Evolutionary conservation across 2,888 invertebrate genomes (phyloP).

Genomic region (Nomada ferruginata): DNA sequence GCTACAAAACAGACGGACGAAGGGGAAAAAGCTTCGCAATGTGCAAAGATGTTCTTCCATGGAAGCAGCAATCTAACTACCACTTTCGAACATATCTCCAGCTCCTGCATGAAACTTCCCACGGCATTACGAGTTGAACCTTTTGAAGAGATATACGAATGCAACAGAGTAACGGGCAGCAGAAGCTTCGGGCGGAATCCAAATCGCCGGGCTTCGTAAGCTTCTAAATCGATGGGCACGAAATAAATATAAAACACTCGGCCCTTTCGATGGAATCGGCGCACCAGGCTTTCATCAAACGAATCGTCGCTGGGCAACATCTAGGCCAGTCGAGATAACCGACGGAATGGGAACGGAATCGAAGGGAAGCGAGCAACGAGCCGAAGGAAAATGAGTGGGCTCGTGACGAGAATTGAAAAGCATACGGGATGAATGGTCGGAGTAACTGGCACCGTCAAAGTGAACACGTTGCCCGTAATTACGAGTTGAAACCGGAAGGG

Average conservation of each 20-base stretch:
- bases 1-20: no score
- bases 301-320: slow-evolving; percentile 23
- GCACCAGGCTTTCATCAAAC: background rate
- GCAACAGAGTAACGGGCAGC: no score
- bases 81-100: no score
- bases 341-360: background rate
- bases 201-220: no score
- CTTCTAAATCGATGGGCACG: background rate
- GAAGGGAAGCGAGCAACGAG: slow-evolving; percentile 6
- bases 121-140: no score
- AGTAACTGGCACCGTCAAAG: slow-evolving; percentile 47
- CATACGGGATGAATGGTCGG: slow-evolving; percentile 53
- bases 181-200: no score
- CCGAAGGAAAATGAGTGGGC: slow-evolving; percentile 51
- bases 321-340: slow-evolving; percentile 14
- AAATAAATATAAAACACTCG: background rate
- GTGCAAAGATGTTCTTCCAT: no score
- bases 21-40: no score
- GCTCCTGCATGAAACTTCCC: no score
- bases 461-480: slow-evolving; percentile 58
- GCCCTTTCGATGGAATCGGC: background rate
- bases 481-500: slow-evolving; percentile 61
- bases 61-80: no score
- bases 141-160: no score
- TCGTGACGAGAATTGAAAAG: slow-evolving; percentile 60